Percentiles rank a stretch among this genome's conserved stretches.
Evolutionary conservation across 2,888 invertebrate species (phyloP).

Genomic region (Tinea trinotella): DNA sequence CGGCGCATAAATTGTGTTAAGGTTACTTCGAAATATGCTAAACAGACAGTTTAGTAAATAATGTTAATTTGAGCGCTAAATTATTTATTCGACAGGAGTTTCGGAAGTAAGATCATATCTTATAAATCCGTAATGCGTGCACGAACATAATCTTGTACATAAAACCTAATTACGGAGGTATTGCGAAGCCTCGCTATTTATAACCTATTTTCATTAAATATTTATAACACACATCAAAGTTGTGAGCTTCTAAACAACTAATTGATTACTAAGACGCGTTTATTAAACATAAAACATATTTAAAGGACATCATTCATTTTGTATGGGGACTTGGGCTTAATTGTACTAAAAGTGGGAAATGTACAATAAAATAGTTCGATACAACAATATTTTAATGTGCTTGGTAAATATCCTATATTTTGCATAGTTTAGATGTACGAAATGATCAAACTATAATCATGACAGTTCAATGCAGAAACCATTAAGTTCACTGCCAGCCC

Average conservation of each 20-base stretch:
- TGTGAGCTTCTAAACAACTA: not conserved
- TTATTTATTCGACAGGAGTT: slow-evolving; percentile 16
- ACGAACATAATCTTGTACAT: slow-evolving; percentile 9
- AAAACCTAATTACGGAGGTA: not conserved
- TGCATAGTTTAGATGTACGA: too few species aligned
- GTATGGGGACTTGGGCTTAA: too few species aligned
- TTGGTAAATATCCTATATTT: too few species aligned
- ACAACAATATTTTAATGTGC: too few species aligned
- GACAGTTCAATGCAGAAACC: too few species aligned
- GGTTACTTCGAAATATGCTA: slow-evolving; percentile 15
- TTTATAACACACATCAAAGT: not conserved
- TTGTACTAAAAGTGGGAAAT: too few species aligned
- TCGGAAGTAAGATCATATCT: not conserved
- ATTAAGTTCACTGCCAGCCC: too few species aligned
- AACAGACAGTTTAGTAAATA: slow-evolving; percentile 15
- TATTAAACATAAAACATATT: too few species aligned
- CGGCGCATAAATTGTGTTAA: slow-evolving; percentile 12
- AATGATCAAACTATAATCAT: too few species aligned
- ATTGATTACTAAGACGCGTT: too few species aligned
- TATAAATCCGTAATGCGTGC: slow-evolving; percentile 17
- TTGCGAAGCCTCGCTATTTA: not conserved
- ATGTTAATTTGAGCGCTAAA: slow-evolving; percentile 13
- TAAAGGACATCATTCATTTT: too few species aligned
- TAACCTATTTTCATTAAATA: not conserved
- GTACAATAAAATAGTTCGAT: too few species aligned